Evolutionary conservation across 1,140 invertebrate species (phyloP).

Genomic region (Leptinotarsa lineolata): DNA sequence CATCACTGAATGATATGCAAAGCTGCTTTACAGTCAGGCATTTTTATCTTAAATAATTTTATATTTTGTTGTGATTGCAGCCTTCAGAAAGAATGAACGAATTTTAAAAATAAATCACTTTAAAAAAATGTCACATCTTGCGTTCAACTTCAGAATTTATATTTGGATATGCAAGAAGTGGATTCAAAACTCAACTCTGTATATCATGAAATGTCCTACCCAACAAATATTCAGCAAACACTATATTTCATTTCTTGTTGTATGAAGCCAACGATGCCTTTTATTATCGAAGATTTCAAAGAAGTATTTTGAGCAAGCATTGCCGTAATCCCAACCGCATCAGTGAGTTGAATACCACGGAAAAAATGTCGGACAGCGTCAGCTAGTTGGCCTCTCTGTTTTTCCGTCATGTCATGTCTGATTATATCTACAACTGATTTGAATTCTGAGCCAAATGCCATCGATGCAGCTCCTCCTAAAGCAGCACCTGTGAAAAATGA

Average conservation of each 20-base stretch:
- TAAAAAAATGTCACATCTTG: too few species aligned
- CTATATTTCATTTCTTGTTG: neutral
- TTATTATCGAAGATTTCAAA: neutral
- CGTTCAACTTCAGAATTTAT: too few species aligned
- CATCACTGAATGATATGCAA: too few species aligned
- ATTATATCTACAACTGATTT: conserved; percentile 44
- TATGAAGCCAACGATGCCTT: neutral
- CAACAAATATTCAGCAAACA: neutral
- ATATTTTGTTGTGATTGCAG: too few species aligned
- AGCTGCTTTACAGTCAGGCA: too few species aligned
- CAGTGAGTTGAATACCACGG: neutral
- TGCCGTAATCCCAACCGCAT: neutral
- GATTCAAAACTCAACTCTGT: too few species aligned
- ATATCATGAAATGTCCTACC: too few species aligned
- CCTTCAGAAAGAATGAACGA: too few species aligned
- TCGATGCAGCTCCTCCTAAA: conserved; percentile 40
- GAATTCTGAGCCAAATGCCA: conserved; percentile 37
- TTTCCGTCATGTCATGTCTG: conserved; percentile 39
- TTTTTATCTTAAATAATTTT: too few species aligned
- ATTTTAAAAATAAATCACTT: too few species aligned
- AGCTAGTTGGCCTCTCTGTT: conserved; percentile 1
- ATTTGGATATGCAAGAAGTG: too few species aligned
- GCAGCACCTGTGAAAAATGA: conserved; percentile 13
- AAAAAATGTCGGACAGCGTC: neutral
- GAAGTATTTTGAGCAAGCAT: neutral